phyloP scores from a whole-genome alignment of 1,140 invertebrate species.

The Nymphalis io region DNA sequence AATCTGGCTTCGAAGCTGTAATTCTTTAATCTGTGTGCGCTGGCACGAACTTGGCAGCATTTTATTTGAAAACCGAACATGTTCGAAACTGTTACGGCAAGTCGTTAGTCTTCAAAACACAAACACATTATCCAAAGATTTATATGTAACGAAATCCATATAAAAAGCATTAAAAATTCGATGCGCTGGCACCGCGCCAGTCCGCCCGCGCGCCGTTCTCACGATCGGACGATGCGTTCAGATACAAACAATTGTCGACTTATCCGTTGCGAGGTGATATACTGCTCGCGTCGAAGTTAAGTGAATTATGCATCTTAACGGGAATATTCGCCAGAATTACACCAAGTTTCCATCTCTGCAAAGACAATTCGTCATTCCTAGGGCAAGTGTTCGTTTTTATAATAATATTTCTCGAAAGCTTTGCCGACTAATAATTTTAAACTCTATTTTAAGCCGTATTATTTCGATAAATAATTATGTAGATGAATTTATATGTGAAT shows the following conservation, averaged over 20 bases:
- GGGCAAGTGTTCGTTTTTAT: no score
- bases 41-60: background rate
- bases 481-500: no score
- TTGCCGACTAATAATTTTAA: no score
- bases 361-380: no score
- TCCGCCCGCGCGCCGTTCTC: no score
- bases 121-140: conserved; percentile 3
- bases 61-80: background rate
- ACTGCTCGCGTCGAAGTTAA: conserved; percentile 15
- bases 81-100: background rate
- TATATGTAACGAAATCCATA: conserved; percentile 7
- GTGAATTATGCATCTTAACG: background rate
- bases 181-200: conserved; percentile 10
- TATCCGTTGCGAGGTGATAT: conserved; percentile 21
- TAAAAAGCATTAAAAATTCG: background rate
- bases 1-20: no score
- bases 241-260: conserved; percentile 28
- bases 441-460: no score
- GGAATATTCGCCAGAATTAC: background rate
- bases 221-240: background rate
- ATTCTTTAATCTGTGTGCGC: no score
- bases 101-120: conserved; percentile 1
- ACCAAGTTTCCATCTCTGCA: no score
- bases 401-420: no score
- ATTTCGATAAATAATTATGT: no score